Evolutionary conservation across 2,797 vertebrate genomes (phyloP).

Genomic region (Danionella dracula): DNA sequence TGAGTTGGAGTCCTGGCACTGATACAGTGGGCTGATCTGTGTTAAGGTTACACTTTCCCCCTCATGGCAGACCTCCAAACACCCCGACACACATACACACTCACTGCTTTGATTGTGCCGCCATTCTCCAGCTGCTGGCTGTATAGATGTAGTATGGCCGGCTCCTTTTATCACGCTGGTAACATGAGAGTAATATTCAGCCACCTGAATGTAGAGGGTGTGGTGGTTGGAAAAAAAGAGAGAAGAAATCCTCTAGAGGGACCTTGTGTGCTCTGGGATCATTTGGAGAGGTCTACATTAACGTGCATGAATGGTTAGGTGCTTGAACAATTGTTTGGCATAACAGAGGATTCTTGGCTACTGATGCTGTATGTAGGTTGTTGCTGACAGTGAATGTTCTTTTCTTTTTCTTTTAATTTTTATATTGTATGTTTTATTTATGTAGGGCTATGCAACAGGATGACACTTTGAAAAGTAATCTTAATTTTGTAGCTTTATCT

Average conservation of each 20-base stretch:
- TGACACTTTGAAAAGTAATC: slow-evolving; percentile 60
- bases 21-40: slow-evolving; percentile 17
- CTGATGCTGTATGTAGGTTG: slow-evolving; percentile 27
- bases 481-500: slow-evolving; percentile 74
- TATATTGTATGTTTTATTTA: slow-evolving; percentile 30
- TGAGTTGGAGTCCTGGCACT: slow-evolving; percentile 23
- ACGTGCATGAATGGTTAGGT: not conserved
- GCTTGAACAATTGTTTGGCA: not conserved
- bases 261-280: not conserved
- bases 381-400: slow-evolving; percentile 20
- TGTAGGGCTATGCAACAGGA: slow-evolving; percentile 88
- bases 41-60: slow-evolving; percentile 22
- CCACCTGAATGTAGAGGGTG: not conserved
- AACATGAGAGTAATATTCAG: slow-evolving; percentile 33
- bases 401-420: slow-evolving; percentile 22
- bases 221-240: not conserved
- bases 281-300: not conserved
- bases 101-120: slow-evolving; percentile 17
- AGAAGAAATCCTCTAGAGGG: not conserved
- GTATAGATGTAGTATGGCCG: slow-evolving; percentile 16
- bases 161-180: slow-evolving; percentile 22
- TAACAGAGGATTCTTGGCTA: not conserved
- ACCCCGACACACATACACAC: slow-evolving; percentile 19
- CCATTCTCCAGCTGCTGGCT: slow-evolving; percentile 5
- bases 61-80: slow-evolving; percentile 17